Conservation (phyloP, 2,113 vertebrate species). For the Gorsachius goisagi region DNA sequence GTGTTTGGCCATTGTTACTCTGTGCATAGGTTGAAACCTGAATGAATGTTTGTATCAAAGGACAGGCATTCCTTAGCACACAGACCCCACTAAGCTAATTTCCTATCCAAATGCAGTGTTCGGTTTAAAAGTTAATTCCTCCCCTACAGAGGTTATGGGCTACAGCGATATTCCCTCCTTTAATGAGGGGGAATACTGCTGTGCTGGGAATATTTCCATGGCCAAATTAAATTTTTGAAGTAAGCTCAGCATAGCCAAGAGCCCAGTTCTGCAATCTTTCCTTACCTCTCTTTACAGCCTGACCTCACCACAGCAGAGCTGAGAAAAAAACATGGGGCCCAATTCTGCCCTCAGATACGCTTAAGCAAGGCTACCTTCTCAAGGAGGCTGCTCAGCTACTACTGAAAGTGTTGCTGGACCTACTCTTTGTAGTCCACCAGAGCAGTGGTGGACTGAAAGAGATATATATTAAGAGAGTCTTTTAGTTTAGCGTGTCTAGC, state of each 20-base stretch:
- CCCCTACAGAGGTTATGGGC: conserved; percentile 23
- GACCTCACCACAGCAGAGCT: neutral
- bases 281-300: neutral
- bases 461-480: neutral
- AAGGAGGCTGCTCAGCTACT: neutral
- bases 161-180: neutral
- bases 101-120: conserved; percentile 29
- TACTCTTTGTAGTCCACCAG: neutral
- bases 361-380: neutral
- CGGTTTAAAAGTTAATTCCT: conserved; percentile 36
- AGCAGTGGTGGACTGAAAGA: neutral
- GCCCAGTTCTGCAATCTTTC: neutral
- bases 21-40: neutral
- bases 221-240: conserved; percentile 42
- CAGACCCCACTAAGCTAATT: conserved; percentile 41
- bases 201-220: conserved; percentile 27
- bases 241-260: neutral
- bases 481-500: neutral
- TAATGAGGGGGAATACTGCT: conserved; percentile 29
- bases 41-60: neutral
- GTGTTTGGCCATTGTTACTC: neutral
- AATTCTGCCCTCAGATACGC: neutral
- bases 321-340: neutral
- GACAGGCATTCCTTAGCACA: neutral
- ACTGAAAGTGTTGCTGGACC: neutral